Evolutionary conservation across 2,888 invertebrate species (phyloP).

Genomic region (Chymomyza procnemis): DNA sequence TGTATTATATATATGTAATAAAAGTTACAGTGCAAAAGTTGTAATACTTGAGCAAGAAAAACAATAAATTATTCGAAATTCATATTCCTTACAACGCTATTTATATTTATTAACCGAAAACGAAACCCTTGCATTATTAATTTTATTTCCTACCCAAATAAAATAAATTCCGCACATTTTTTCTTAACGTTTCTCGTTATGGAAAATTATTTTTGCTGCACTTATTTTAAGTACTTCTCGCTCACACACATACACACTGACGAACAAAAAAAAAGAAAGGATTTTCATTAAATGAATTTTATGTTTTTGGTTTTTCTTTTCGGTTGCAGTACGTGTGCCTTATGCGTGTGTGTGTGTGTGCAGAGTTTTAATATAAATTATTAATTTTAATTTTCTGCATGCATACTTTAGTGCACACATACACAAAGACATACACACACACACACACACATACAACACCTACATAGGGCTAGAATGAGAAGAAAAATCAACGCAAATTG

Average conservation of each 20-base stretch:
- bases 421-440: slow-evolving; percentile 29
- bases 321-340: slow-evolving; percentile 14
- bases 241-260: slow-evolving; percentile 4
- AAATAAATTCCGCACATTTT: neutral
- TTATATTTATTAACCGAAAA: neutral
- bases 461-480: neutral
- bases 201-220: slow-evolving; percentile 53
- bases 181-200: slow-evolving; percentile 43
- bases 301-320: neutral
- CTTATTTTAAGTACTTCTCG: neutral
- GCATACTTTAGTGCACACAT: slow-evolving; percentile 65
- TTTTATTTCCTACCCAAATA: neutral
- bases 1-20: too few relatives aligned
- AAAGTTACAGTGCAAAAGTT: too few relatives aligned
- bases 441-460: slow-evolving; percentile 27
- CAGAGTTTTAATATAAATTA: slow-evolving; percentile 71
- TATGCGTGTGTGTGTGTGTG: slow-evolving; percentile 32
- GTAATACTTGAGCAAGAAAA: too few relatives aligned
- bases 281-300: slow-evolving; percentile 26
- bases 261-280: slow-evolving; percentile 6
- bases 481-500: slow-evolving; percentile 26
- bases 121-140: neutral
- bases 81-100: neutral
- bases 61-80: neutral
- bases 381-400: slow-evolving; percentile 77